Percentiles rank a stretch among this genome's conserved stretches.
phyloP scores from a whole-genome alignment of 2,888 invertebrate genomes.

The Hylaea fasciaria region DNA sequence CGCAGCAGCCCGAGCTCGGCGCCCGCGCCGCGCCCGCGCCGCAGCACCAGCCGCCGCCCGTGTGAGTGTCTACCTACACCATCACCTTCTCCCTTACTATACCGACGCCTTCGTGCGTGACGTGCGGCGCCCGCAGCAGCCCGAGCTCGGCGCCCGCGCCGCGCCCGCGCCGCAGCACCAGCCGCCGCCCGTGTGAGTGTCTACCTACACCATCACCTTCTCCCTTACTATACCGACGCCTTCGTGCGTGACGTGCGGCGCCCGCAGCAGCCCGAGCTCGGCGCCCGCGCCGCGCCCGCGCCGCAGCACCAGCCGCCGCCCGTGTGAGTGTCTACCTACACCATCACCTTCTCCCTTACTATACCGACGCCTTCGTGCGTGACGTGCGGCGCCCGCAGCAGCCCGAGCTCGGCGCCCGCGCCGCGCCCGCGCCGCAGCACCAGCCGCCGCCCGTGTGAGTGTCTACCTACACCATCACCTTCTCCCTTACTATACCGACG shows the following conservation, averaged over 20 bases:
- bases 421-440: conserved; percentile 60
- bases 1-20: conserved; percentile 95
- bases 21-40: conserved; percentile 76
- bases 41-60: conserved; percentile 54
- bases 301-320: conserved; percentile 57
- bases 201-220: conserved; percentile 3
- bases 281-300: conserved; percentile 79
- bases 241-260: conserved; percentile 97
- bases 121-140: conserved; percentile 96
- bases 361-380: conserved; percentile 93
- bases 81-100: not conserved
- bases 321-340: conserved; percentile 50
- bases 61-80: conserved; percentile 48
- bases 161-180: conserved; percentile 59
- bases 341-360: not conserved
- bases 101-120: conserved; percentile 96
- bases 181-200: conserved; percentile 56
- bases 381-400: conserved; percentile 98
- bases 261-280: conserved; percentile 96
- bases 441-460: conserved; percentile 56
- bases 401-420: conserved; percentile 91
- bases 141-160: conserved; percentile 90
- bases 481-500: no score
- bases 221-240: conserved; percentile 87
- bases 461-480: conserved; percentile 7